These are phyloP conservation scores for Parnassius mnemosyne DNA, from an alignment of 2,888 invertebrate genomes.

Conservation along the genomic window DNA sequence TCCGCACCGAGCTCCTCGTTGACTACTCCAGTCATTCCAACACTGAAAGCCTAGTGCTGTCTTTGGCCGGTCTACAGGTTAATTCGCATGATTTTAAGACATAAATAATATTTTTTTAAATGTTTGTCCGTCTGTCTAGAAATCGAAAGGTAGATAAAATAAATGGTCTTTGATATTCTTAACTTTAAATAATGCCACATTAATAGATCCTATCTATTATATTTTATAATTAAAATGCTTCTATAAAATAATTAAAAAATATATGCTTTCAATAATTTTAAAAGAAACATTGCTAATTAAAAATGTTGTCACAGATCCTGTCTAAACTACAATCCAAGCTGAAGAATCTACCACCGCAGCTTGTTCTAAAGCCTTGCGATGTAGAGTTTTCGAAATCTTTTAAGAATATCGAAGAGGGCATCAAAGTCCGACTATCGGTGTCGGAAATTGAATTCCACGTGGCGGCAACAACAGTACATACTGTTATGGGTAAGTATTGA, in stretches of 20 bases:
- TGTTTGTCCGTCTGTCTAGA: no score
- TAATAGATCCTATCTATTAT: no score
- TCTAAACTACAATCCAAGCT: constrained; percentile 81
- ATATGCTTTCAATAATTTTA: no score
- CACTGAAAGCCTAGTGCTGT: constrained; percentile 81
- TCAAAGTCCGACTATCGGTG: constrained; percentile 83
- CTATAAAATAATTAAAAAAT: no score
- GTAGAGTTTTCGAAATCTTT: constrained; percentile 84
- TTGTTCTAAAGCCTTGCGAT: constrained; percentile 85
- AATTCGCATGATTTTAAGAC: no score
- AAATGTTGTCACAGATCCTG: constrained; percentile 48
- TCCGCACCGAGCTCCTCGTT: constrained; percentile 84
- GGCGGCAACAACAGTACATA: constrained; percentile 86
- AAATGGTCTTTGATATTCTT: no score
- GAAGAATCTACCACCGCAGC: constrained; percentile 77
- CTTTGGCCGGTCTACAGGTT: constrained; percentile 58
- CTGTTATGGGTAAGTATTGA: constrained; percentile 77
- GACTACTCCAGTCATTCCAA: constrained; percentile 86
- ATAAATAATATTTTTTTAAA: no score
- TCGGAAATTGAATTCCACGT: constrained; percentile 86
- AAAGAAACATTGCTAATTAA: no score
- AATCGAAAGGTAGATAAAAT: no score
- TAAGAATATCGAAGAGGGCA: constrained; percentile 83
- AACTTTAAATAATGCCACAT: no score
- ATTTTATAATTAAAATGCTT: no score